These are phyloP conservation scores for Danaus melanippus DNA, from an alignment of 1,140 invertebrate species.

Conservation along the genomic window DNA sequence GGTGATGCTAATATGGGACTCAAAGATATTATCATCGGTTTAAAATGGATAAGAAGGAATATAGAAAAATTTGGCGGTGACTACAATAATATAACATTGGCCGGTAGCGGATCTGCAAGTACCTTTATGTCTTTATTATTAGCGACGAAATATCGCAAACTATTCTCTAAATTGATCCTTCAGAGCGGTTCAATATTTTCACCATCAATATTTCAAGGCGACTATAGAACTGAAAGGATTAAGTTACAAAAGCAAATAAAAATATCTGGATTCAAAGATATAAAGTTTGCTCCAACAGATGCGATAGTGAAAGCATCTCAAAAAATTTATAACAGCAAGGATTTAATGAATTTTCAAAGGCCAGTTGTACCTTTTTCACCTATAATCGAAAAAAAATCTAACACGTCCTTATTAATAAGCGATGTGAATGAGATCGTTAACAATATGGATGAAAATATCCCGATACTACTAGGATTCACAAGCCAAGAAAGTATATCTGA, in stretches of 20 bases:
- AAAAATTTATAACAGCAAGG: constrained; percentile 43
- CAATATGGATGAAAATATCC: constrained; percentile 23
- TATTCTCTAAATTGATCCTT: constrained; percentile 56
- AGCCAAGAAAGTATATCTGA: constrained; percentile 57
- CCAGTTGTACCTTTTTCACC: constrained; percentile 52
- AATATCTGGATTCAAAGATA: constrained; percentile 15
- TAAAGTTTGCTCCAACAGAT: constrained; percentile 24
- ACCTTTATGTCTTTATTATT: constrained; percentile 43
- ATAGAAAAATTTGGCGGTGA: constrained; percentile 52
- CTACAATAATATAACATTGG: constrained; percentile 50
- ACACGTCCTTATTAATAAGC: constrained; percentile 31
- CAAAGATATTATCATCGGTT: constrained; percentile 64
- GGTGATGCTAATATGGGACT: constrained; percentile 73
- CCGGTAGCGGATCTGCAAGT: constrained; percentile 51
- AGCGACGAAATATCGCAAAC: constrained; percentile 37
- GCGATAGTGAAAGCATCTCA: constrained; percentile 32
- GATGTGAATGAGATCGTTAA: constrained; percentile 23
- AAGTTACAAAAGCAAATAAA: constrained; percentile 32
- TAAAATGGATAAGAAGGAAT: constrained; percentile 72
- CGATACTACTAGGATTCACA: constrained; percentile 52
- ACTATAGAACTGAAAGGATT: constrained; percentile 27
- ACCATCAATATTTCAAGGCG: constrained; percentile 41
- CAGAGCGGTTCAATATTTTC: constrained; percentile 53
- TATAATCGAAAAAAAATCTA: constrained; percentile 33
- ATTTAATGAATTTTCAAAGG: constrained; percentile 42